These are phyloP conservation scores for Caenorhabditis becei DNA, from an alignment of 2,888 invertebrate species.

Conservation along the genomic window DNA sequence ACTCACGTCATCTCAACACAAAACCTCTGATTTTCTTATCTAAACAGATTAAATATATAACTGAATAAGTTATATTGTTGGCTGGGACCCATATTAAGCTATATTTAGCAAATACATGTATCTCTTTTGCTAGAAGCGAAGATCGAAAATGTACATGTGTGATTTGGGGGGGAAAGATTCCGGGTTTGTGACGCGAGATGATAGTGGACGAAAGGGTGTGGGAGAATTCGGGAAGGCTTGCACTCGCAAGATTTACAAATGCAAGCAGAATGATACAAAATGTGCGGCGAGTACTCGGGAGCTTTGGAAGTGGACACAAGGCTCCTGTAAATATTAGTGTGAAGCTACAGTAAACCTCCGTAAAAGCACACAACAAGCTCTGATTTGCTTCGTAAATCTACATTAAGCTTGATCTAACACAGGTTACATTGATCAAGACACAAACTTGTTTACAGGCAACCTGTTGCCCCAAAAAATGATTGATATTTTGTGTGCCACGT, in stretches of 20 bases:
- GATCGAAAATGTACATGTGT: slow-evolving; percentile 30
- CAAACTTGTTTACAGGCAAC: too few species aligned
- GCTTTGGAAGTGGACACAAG: not conserved
- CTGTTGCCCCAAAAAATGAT: too few species aligned
- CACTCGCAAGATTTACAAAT: slow-evolving; percentile 1
- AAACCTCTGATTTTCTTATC: slow-evolving; percentile 3
- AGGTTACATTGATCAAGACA: too few species aligned
- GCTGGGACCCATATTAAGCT: not conserved
- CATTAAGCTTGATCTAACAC: too few species aligned
- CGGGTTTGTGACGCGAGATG: slow-evolving; percentile 27
- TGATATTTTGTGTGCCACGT: too few species aligned
- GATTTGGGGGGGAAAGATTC: slow-evolving; percentile 10
- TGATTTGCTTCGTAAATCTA: too few species aligned
- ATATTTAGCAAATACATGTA: slow-evolving; percentile 8
- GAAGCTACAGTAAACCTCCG: too few species aligned
- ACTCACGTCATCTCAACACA: slow-evolving; percentile 9
- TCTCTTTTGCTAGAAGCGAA: slow-evolving; percentile 10
- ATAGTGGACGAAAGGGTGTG: slow-evolving; percentile 34
- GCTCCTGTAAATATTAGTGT: too few species aligned
- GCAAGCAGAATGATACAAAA: not conserved
- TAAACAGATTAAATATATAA: slow-evolving; percentile 37
- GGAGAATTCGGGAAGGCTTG: slow-evolving; percentile 17
- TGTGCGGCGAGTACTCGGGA: not conserved
- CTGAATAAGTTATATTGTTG: slow-evolving; percentile 32
- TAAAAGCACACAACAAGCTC: too few species aligned